phyloP scores from a whole-genome alignment of 2,888 invertebrate genomes.

The Caenorhabditis drosophilae region DNA sequence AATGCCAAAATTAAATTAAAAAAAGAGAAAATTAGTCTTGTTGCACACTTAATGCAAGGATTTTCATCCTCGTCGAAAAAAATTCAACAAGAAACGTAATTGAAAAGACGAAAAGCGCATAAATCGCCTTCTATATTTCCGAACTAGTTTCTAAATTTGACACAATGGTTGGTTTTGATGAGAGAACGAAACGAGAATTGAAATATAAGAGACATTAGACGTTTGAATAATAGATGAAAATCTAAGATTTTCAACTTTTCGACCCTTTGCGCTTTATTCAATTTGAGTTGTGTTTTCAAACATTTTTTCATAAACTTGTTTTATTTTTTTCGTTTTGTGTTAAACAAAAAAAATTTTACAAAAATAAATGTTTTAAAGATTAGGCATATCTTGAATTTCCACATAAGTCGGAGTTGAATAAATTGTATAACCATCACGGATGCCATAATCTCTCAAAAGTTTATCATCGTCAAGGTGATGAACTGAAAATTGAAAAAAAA shows the following conservation, averaged over 20 bases:
- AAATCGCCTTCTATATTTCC: too few species aligned
- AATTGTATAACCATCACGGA: conserved; percentile 54
- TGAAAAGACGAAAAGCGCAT: neutral
- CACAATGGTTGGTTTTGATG: conserved; percentile 16
- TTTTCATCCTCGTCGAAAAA: conserved; percentile 34
- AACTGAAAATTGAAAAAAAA: conserved; percentile 31
- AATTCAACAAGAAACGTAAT: conserved; percentile 4
- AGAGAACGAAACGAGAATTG: too few species aligned
- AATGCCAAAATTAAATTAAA: too few species aligned
- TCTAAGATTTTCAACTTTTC: conserved; percentile 16
- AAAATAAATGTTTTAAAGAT: conserved; percentile 31
- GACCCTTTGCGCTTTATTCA: too few species aligned
- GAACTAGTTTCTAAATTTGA: conserved; percentile 39
- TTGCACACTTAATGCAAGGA: conserved; percentile 43
- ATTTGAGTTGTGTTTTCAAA: too few species aligned
- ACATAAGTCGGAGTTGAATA: conserved; percentile 54
- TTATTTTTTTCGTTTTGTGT: neutral
- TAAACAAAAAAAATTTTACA: neutral
- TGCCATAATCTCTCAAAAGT: conserved; percentile 35
- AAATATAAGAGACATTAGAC: conserved; percentile 20
- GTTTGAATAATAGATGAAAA: conserved; percentile 39
- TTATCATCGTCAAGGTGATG: conserved; percentile 35
- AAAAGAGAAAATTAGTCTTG: too few species aligned
- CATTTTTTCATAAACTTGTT: too few species aligned
- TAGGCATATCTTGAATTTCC: conserved; percentile 55